phyloP scores from a whole-genome alignment of 1,140 invertebrate genomes.

The Aradophagus sp. region DNA sequence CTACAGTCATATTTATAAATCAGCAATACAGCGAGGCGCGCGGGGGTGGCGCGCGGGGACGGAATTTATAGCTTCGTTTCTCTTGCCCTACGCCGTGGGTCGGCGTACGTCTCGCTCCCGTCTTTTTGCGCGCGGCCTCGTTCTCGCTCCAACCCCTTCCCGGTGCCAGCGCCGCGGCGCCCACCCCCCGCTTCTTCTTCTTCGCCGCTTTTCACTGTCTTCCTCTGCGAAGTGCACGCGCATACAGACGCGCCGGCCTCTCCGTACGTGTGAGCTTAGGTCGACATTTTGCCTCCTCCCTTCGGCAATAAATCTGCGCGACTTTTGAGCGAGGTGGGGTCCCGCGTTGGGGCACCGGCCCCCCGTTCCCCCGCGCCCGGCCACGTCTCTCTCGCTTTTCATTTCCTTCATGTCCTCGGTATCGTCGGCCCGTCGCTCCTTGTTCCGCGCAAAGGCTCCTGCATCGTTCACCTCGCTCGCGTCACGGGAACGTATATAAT shows the following conservation, averaged over 20 bases:
- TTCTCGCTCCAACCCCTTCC: conserved; percentile 34
- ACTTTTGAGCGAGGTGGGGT: conserved; percentile 69
- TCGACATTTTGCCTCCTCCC: conserved; percentile 74
- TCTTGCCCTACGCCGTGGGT: conserved; percentile 62
- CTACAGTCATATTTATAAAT: conserved; percentile 77
- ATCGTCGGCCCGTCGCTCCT: conserved; percentile 30
- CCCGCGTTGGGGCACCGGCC: conserved; percentile 57
- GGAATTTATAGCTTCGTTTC: conserved; percentile 75
- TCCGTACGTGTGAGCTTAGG: conserved; percentile 74
- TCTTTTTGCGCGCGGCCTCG: conserved; percentile 48
- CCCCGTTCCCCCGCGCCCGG: conserved; percentile 45
- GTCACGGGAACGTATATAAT: conserved; percentile 75
- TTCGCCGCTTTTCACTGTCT: conserved; percentile 53
- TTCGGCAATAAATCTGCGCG: conserved; percentile 74
- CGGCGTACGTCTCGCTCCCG: conserved; percentile 47
- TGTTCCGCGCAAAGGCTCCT: conserved; percentile 10
- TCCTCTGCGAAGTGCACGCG: conserved; percentile 60
- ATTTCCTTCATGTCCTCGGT: conserved; percentile 46
- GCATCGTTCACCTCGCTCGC: conserved; percentile 49
- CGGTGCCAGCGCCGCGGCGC: conserved; percentile 34
- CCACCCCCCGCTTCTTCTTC: conserved; percentile 31
- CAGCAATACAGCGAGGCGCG: conserved; percentile 74
- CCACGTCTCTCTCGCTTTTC: conserved; percentile 52
- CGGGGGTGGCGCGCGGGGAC: conserved; percentile 69
- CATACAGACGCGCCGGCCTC: conserved; percentile 71